A percentile compares a stretch with the other conserved stretches of the same genome.
phyloP scores from a whole-genome alignment of 2,888 invertebrate species.

The Zygothrica quintamaculata region DNA sequence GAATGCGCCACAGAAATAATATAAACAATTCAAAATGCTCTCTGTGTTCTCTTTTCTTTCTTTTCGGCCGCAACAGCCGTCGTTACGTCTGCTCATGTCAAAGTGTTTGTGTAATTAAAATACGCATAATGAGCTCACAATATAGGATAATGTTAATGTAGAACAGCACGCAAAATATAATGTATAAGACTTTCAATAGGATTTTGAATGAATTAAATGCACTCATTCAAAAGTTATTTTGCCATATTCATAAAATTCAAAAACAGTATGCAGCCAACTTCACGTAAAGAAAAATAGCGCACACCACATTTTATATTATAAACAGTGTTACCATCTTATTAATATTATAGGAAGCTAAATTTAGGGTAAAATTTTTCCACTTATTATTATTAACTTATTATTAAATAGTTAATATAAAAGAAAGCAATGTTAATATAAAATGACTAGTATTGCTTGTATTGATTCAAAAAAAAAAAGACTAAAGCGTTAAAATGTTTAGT shows the following conservation, averaged over 20 bases:
- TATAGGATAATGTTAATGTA: conserved; percentile 38
- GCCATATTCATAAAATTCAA: no score
- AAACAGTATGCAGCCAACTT: conserved; percentile 30
- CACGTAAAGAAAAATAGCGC: conserved; percentile 16
- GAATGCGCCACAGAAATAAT: conserved; percentile 56
- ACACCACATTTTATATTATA: conserved; percentile 32
- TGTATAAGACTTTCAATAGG: conserved; percentile 11
- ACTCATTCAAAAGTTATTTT: no score
- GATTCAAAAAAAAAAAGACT: no score
- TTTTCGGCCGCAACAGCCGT: conserved; percentile 38
- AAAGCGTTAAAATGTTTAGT: no score
- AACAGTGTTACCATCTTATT: conserved; percentile 38
- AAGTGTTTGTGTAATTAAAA: conserved; percentile 38
- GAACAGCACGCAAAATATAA: conserved; percentile 6
- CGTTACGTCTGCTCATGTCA: conserved; percentile 65
- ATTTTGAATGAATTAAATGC: conserved; percentile 22
- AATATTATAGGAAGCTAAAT: no score
- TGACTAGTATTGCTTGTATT: no score
- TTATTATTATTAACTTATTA: no score
- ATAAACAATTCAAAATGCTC: conserved; percentile 64
- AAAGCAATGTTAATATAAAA: background rate
- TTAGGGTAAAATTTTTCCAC: no score
- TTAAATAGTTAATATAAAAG: background rate
- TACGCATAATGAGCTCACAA: conserved; percentile 32
- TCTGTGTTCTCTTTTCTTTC: conserved; percentile 43